These are phyloP conservation scores for Ormia ochracea DNA, from an alignment of 2,888 invertebrate species.

Conservation along the genomic window DNA sequence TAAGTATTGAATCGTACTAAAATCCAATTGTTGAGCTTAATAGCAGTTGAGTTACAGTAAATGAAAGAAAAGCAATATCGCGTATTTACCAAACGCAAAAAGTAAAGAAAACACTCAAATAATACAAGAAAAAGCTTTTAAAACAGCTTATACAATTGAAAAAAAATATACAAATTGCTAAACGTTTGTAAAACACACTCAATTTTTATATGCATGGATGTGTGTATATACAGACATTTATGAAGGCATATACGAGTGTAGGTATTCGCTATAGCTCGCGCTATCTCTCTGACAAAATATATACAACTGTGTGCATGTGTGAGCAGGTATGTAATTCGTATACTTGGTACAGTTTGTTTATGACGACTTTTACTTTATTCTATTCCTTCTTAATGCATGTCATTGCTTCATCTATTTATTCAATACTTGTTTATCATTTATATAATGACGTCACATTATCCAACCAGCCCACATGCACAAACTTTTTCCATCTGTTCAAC, in stretches of 20 bases:
- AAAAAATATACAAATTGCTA: background rate
- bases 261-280: background rate
- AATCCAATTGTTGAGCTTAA: slow-evolving; percentile 60
- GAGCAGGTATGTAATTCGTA: no score
- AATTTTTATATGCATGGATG: no score
- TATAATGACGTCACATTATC: slow-evolving; percentile 48
- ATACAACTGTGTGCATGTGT: no score
- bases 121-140: slow-evolving; percentile 21
- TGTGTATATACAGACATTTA: no score
- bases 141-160: background rate
- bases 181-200: background rate
- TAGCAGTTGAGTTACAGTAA: slow-evolving; percentile 49
- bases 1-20: slow-evolving; percentile 62
- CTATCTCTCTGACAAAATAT: background rate
- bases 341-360: slow-evolving; percentile 28
- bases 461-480: slow-evolving; percentile 23
- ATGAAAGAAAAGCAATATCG: slow-evolving; percentile 10
- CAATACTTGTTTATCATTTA: background rate
- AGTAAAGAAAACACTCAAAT: slow-evolving; percentile 11
- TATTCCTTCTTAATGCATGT: slow-evolving; percentile 6
- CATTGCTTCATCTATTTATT: slow-evolving; percentile 14
- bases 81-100: slow-evolving; percentile 4
- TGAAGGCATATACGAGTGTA: no score
- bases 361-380: slow-evolving; percentile 54
- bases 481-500: background rate